Percentiles rank a stretch among this genome's conserved stretches.
Evolutionary conservation across 2,888 invertebrate genomes (phyloP).

Genomic region (Lamellibrachia satsuma): DNA sequence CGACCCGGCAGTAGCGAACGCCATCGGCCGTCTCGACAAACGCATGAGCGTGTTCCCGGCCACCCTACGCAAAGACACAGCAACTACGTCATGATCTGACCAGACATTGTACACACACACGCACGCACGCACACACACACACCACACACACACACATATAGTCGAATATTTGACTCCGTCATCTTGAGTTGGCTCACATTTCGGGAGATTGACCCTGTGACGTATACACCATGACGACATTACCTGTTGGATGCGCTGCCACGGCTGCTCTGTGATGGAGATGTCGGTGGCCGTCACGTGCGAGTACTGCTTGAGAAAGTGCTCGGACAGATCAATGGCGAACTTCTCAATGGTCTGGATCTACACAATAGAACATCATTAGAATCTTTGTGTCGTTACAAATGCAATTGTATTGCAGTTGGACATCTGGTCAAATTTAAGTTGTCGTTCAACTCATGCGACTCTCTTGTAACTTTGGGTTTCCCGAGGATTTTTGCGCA

Average conservation of each 20-base stretch:
- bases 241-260: conserved; percentile 73
- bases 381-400: background rate
- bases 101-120: background rate
- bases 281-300: conserved; percentile 78
- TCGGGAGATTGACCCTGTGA: no score
- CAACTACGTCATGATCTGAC: background rate
- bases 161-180: no score
- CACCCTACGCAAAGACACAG: conserved; percentile 56
- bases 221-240: background rate
- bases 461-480: no score
- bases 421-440: no score
- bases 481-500: no score
- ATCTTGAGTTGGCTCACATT: no score
- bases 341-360: conserved; percentile 79
- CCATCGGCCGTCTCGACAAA: conserved; percentile 78
- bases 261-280: conserved; percentile 79
- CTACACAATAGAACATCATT: conserved; percentile 40
- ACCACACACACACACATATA: background rate
- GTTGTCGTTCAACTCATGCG: no score
- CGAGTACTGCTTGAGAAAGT: conserved; percentile 79
- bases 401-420: background rate
- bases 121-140: background rate
- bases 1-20: conserved; percentile 76
- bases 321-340: conserved; percentile 77
- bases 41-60: conserved; percentile 77